These are phyloP conservation scores for Marmota flaviventris DNA, from an alignment of 2,113 vertebrate genomes.

Conservation along the genomic window DNA sequence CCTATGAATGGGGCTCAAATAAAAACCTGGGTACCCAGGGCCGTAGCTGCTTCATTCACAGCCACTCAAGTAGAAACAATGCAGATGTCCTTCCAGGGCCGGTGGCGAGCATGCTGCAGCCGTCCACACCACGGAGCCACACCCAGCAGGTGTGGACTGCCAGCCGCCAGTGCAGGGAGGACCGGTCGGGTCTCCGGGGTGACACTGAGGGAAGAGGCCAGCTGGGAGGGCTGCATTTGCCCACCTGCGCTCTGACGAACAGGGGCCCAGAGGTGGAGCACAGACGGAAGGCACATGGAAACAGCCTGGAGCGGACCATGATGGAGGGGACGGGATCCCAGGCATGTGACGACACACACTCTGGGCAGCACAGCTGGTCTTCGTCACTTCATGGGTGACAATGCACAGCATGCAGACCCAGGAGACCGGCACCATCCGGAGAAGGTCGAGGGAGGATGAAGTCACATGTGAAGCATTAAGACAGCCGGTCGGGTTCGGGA, in stretches of 20 bases:
- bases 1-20: background rate
- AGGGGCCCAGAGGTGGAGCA: background rate
- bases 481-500: too few species aligned
- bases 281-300: background rate
- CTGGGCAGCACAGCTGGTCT: fast-evolving
- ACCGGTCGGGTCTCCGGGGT: background rate
- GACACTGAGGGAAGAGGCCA: background rate
- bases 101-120: fast-evolving
- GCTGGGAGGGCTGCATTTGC: fast-evolving
- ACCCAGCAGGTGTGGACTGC: too few species aligned
- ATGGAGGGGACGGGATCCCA: background rate
- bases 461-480: too few species aligned
- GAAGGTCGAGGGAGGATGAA: too few species aligned
- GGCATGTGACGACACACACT: background rate
- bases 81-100: fast-evolving
- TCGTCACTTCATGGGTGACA: fast-evolving
- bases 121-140: fast-evolving
- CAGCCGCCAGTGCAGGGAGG: too few species aligned
- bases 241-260: too few species aligned
- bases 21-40: fast-evolving
- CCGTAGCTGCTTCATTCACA: too few species aligned
- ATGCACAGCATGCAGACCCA: too few species aligned
- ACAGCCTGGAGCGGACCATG: background rate
- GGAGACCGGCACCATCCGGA: too few species aligned
- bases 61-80: too few species aligned